Conservation (phyloP, 2,888 invertebrate species). For the Tuberolachnus salignus region DNA sequence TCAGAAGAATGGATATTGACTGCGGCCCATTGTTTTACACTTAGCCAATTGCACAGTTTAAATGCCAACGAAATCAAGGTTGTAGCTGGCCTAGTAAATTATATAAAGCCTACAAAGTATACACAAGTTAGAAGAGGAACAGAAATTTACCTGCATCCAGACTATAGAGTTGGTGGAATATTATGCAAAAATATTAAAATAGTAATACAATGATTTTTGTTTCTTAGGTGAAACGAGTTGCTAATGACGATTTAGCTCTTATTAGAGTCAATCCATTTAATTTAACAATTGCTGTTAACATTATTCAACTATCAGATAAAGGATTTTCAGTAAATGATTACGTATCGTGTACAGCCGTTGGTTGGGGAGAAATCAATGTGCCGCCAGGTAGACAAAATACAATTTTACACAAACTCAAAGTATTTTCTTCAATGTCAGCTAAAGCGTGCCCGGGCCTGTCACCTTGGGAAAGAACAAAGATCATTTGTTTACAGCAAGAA, state of each 20-base stretch:
- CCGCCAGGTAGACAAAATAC: conserved; percentile 37
- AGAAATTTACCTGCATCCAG: conserved; percentile 40
- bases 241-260: conserved; percentile 40
- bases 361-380: conserved; percentile 42
- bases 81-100: conserved; percentile 21
- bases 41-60: conserved; percentile 4
- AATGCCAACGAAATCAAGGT: conserved; percentile 4
- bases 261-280: conserved; percentile 40
- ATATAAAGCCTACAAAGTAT: not conserved
- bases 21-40: conserved; percentile 44
- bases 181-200: not conserved
- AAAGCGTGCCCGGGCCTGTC: conserved; percentile 39
- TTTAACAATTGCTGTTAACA: conserved; percentile 25
- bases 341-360: conserved; percentile 30
- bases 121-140: conserved; percentile 26
- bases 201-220: not conserved
- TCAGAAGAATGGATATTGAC: conserved; percentile 46
- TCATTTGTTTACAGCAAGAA: conserved; percentile 47
- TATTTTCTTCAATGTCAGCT: conserved; percentile 31
- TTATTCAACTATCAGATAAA: conserved; percentile 19
- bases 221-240: conserved; percentile 46
- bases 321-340: conserved; percentile 27
- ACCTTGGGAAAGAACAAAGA: conserved; percentile 28
- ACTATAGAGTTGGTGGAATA: conserved; percentile 23
- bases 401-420: conserved; percentile 36